phyloP scores from a whole-genome alignment of 2,797 vertebrate genomes.

The Melanotaenia nigrans region DNA sequence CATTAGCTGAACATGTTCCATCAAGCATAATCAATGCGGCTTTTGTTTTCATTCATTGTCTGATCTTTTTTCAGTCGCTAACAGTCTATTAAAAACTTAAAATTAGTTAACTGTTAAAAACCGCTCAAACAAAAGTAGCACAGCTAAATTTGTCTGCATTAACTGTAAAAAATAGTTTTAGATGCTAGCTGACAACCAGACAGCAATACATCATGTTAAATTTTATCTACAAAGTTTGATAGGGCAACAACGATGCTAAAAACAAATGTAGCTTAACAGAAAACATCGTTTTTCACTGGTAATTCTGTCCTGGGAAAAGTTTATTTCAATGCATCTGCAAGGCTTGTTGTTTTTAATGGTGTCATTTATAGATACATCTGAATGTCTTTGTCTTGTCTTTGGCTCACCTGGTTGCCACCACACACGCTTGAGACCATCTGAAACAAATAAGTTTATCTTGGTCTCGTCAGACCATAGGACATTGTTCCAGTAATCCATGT shows the following conservation, averaged over 20 bases:
- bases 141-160: not conserved
- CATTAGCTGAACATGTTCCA: slow-evolving; percentile 4
- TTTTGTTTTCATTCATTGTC: not conserved
- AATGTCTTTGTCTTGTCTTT: too few species aligned
- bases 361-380: not conserved
- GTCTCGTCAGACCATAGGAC: too few species aligned
- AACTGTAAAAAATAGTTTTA: not conserved
- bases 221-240: too few species aligned
- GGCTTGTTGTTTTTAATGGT: not conserved
- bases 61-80: not conserved
- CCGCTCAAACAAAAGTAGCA: not conserved
- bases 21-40: not conserved
- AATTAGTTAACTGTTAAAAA: not conserved
- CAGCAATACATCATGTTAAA: not conserved
- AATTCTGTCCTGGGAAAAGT: not conserved
- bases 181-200: not conserved
- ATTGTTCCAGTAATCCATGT: too few species aligned
- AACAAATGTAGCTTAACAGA: too few species aligned
- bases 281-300: too few species aligned
- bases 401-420: too few species aligned
- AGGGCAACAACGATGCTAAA: too few species aligned
- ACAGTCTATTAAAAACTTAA: not conserved
- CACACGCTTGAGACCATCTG: too few species aligned
- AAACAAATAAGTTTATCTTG: too few species aligned
- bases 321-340: not conserved